Conservation (phyloP, 2,113 vertebrate genomes). For the Brevimyrus niger region DNA sequence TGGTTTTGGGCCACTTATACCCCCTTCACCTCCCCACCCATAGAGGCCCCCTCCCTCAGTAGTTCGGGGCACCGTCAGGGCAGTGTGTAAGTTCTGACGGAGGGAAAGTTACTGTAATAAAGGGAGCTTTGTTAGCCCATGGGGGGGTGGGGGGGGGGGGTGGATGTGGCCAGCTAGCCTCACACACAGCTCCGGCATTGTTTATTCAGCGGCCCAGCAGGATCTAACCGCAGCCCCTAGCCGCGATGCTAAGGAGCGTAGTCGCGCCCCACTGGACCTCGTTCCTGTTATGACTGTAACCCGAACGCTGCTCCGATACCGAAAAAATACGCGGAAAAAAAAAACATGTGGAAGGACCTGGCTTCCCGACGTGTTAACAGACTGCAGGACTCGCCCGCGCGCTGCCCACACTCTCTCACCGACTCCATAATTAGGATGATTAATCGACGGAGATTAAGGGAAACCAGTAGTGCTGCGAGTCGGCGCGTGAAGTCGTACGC, state of each 20-base stretch:
- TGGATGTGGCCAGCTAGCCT: conserved; percentile 59
- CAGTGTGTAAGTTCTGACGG: conserved; percentile 74
- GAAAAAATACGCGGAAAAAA: not conserved
- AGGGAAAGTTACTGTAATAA: conserved; percentile 75
- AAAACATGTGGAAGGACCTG: conserved; percentile 10
- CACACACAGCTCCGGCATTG: conserved; percentile 73
- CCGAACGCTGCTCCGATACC: not conserved
- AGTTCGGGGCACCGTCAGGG: conserved; percentile 65
- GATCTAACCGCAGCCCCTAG: conserved; percentile 61
- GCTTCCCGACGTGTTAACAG: conserved; percentile 1
- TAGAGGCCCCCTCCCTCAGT: conserved; percentile 54
- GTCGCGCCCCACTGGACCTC: not conserved
- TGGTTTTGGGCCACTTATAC: not conserved
- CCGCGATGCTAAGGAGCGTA: not conserved
- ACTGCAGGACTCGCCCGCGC: not conserved
- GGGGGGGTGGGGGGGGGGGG: conserved; percentile 44
- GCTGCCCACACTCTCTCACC: not conserved
- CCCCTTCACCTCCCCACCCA: not conserved
- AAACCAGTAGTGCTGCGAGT: not conserved
- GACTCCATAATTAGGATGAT: conserved; percentile 6
- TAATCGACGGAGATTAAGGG: not conserved
- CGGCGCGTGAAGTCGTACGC: not conserved
- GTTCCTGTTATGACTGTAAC: conserved; percentile 11
- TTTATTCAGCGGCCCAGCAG: conserved; percentile 79
- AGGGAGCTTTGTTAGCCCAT: conserved; percentile 72